Base-by-base conservation (phyloP, 2,888 invertebrate species). In the Entomobrya proxima region DNA sequence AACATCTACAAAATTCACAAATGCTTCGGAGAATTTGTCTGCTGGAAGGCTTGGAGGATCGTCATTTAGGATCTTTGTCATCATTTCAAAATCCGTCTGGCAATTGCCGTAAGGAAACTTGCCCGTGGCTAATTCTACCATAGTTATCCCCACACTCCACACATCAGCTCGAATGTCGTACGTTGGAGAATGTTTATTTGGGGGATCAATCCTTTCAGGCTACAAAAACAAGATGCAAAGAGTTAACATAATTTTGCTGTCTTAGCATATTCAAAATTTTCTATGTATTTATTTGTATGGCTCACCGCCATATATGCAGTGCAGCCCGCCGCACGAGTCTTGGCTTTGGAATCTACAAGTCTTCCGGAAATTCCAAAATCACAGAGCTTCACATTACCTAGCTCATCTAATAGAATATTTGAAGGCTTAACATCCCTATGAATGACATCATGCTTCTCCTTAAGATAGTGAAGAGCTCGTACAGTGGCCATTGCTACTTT, bases 341-440 rank as follows among this genome's bases (percentile, higher is more conserved):
- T 98, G 2, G 98, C 99, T 93, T 98, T 98, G 72, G 98, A 99
- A 93, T 99, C 98, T 44, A 99, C 98, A 87, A 99, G 94, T 86
- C 98, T 95, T 24, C 99, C 99, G 92, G 98, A 98, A 92, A 99
- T 99, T 90, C 99, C 99, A 93, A 99, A 99, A 94, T 99, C 99
- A 93, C 99, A 99, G 44, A 99, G 93, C 35, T 99, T 99, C 9
- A 99, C 97, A 91, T 96, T 96, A 24, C 99, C 99, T 91, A 95
- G 95, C 92, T 97, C 96, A 92, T 99, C 98, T 90, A 99, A 94
- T 89, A 99, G 93, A 90, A 99, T 99, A 93, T 99, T 99, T 91
- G 98, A 98, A 69, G 99, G 99, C 92, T 99, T 99, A 78, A 99
- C 98, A 93, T 99, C 98, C 92, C 98, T 84, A 92, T 99, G 99